Percentiles rank a stretch among this genome's conserved stretches.
Conservation (phyloP, 2,797 vertebrate species). For the Chaetodon trifasciatus region DNA sequence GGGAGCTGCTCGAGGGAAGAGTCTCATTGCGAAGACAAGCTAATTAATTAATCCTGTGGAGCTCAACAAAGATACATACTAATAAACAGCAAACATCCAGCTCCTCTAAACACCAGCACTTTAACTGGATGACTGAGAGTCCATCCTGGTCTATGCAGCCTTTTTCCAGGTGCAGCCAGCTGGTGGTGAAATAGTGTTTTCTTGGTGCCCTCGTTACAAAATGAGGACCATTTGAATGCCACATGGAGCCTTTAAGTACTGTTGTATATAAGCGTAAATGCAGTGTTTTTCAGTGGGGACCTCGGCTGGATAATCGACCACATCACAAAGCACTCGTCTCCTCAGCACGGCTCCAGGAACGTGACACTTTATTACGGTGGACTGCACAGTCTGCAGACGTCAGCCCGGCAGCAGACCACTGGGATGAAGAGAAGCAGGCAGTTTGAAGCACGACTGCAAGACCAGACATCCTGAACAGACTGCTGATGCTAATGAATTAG, state of each 20-base stretch:
- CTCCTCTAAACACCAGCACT: background rate
- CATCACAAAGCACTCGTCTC: background rate
- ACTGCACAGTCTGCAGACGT: slow-evolving; percentile 1
- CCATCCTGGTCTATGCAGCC: background rate
- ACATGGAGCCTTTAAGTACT: background rate
- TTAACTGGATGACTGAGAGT: background rate
- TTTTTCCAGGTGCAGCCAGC: background rate
- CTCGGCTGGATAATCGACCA: background rate
- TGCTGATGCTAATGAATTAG: background rate
- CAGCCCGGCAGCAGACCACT: background rate
- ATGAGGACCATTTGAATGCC: background rate
- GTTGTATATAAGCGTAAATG: background rate
- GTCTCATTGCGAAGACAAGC: background rate
- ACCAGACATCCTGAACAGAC: background rate
- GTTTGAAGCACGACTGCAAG: background rate
- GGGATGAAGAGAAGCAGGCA: background rate
- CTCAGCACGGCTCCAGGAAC: slow-evolving; percentile 7
- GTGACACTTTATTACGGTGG: background rate
- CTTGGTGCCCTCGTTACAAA: background rate
- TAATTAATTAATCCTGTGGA: background rate
- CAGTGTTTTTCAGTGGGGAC: background rate
- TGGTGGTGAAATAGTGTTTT: background rate
- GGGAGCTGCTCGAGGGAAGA: background rate
- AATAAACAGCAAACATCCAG: background rate
- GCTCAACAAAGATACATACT: background rate